Conservation (phyloP, 1,140 invertebrate species). For the Formica selysi region DNA sequence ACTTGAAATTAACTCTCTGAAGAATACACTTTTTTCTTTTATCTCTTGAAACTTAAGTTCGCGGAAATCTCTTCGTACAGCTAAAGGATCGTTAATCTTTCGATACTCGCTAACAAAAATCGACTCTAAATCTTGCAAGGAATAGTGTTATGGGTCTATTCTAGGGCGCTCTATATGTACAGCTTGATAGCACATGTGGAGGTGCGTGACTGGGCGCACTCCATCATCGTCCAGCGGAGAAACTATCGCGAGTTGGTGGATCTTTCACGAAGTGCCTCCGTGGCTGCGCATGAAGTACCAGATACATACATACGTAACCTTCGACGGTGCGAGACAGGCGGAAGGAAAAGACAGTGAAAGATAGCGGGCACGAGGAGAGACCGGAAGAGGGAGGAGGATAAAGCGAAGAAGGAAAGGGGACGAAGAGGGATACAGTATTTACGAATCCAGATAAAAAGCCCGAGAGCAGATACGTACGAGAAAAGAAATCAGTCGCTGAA, state of each 20-base stretch:
- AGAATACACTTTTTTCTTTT: background rate
- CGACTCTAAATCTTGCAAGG: background rate
- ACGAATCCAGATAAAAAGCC: slow-evolving; percentile 63
- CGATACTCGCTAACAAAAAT: slow-evolving; percentile 22
- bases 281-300: slow-evolving; percentile 5
- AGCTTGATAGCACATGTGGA: slow-evolving; percentile 14
- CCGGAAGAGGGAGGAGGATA: slow-evolving; percentile 12
- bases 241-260: background rate
- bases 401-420: background rate
- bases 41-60: background rate
- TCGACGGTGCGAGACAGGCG: slow-evolving; percentile 32
- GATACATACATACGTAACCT: background rate
- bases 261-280: background rate
- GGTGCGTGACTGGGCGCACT: slow-evolving; percentile 37
- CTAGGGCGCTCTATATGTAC: background rate
- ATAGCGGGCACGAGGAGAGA: background rate
- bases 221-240: slow-evolving; percentile 22
- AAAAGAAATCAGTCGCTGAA: slow-evolving; percentile 35
- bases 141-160: background rate
- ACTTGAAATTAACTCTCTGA: background rate
- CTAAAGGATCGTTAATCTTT: background rate
- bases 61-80: background rate
- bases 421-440: slow-evolving; percentile 25
- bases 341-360: slow-evolving; percentile 41
- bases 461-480: slow-evolving; percentile 16